Percentiles rank a stretch among this genome's conserved stretches.
Evolutionary conservation across 2,113 vertebrate genomes (phyloP).

Genomic region (Polyodon spathula): DNA sequence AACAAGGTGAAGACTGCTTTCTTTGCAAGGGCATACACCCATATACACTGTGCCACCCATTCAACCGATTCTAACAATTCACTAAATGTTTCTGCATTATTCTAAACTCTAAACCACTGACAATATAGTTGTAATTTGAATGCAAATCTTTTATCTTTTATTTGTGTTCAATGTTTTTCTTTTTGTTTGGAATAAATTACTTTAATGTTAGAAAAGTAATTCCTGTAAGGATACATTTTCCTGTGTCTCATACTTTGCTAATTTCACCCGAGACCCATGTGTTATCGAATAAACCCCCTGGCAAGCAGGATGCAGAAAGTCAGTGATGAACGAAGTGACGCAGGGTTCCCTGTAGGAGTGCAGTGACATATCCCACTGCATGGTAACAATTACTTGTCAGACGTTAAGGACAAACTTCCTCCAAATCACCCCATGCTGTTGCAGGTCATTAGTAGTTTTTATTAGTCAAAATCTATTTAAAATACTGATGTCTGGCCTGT

Average conservation of each 20-base stretch:
- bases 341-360: constrained; percentile 50
- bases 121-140: no score
- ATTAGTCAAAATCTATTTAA: background rate
- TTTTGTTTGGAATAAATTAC: no score
- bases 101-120: no score
- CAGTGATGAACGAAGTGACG: constrained; percentile 32
- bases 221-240: background rate
- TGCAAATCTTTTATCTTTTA: no score
- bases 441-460: background rate
- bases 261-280: constrained; percentile 37
- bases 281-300: constrained; percentile 49
- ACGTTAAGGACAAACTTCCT: constrained; percentile 4
- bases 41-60: no score
- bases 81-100: no score
- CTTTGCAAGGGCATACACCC: no score
- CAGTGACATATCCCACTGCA: constrained; percentile 29
- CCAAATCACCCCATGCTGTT: constrained; percentile 4
- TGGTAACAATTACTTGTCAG: constrained; percentile 47
- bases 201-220: no score
- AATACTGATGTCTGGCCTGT: background rate
- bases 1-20: no score
- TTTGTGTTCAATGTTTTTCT: no score
- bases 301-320: constrained; percentile 43
- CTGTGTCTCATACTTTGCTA: background rate
- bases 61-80: no score